A percentile compares a stretch with the other conserved stretches of the same genome.
These are phyloP conservation scores for Eutrigla gurnardus DNA, from an alignment of 2,797 vertebrate genomes.

Conservation along the genomic window DNA sequence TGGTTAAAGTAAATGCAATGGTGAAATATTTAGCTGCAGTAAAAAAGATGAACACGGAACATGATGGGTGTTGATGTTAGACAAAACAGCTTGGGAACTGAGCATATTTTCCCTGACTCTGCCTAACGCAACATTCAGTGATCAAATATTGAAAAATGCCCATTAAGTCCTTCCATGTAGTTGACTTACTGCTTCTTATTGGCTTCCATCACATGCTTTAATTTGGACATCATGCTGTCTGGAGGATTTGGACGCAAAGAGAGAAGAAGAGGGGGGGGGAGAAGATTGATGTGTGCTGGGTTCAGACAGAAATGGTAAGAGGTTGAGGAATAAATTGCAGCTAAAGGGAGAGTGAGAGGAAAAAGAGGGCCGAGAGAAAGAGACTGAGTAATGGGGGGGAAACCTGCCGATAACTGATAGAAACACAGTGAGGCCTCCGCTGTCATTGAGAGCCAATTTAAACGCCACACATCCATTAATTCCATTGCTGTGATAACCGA, in stretches of 20 bases:
- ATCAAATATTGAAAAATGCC: constrained; percentile 60
- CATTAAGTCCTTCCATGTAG: constrained; percentile 56
- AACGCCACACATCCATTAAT: constrained; percentile 74
- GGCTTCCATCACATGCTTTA: constrained; percentile 59
- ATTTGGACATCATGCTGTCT: constrained; percentile 74
- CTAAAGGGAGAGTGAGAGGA: constrained; percentile 32
- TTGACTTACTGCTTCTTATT: constrained; percentile 54
- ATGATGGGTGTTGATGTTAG: background rate
- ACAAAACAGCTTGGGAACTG: background rate
- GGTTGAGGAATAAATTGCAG: constrained; percentile 53
- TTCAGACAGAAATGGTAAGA: constrained; percentile 55
- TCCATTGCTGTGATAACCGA: constrained; percentile 64
- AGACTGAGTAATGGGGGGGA: constrained; percentile 59
- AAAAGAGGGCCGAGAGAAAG: constrained; percentile 19
- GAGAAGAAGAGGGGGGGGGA: constrained; percentile 5
- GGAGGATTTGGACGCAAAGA: constrained; percentile 64
- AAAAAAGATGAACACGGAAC: background rate
- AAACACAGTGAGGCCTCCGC: constrained; percentile 62
- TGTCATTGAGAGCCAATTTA: constrained; percentile 73
- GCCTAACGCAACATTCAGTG: constrained; percentile 20
- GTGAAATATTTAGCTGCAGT: background rate
- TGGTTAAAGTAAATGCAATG: background rate
- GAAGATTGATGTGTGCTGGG: constrained; percentile 44
- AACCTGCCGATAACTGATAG: constrained; percentile 70
- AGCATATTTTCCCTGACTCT: background rate